Percentiles rank a stretch among this genome's conserved stretches.
Conservation (phyloP, 2,797 vertebrate species). For the Hydrophis major region DNA sequence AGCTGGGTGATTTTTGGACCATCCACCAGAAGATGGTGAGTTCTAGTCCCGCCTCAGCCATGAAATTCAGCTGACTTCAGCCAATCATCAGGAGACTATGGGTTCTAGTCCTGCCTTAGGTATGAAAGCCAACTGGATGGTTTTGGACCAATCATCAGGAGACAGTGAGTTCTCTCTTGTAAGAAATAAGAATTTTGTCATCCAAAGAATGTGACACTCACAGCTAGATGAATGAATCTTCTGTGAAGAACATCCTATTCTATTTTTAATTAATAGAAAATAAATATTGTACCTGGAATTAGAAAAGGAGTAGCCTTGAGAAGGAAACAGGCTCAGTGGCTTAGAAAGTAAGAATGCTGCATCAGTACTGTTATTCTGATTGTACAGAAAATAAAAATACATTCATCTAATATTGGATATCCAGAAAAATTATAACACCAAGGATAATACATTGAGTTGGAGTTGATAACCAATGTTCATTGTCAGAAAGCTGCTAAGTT, state of each 20-base stretch:
- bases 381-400: not conserved
- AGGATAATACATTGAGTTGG: not conserved
- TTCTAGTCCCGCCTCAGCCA: not conserved
- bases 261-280: not conserved
- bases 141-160: not conserved
- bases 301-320: not conserved
- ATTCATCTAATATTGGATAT: not conserved
- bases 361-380: not conserved
- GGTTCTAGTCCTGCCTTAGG: not conserved
- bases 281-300: not conserved
- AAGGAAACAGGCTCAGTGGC: not conserved
- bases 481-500: not conserved
- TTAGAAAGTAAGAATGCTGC: not conserved
- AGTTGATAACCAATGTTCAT: not conserved
- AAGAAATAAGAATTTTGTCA: not conserved
- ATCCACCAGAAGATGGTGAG: not conserved
- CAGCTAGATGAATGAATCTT: not conserved
- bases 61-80: not conserved
- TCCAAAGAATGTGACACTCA: not conserved
- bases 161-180: not conserved
- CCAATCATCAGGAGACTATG: not conserved
- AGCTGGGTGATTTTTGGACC: not conserved
- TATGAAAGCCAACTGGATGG: not conserved
- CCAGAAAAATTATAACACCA: not conserved
- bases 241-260: not conserved